Evolutionary conservation across 2,113 vertebrate species (phyloP).

Genomic region (Bubo bubo): DNA sequence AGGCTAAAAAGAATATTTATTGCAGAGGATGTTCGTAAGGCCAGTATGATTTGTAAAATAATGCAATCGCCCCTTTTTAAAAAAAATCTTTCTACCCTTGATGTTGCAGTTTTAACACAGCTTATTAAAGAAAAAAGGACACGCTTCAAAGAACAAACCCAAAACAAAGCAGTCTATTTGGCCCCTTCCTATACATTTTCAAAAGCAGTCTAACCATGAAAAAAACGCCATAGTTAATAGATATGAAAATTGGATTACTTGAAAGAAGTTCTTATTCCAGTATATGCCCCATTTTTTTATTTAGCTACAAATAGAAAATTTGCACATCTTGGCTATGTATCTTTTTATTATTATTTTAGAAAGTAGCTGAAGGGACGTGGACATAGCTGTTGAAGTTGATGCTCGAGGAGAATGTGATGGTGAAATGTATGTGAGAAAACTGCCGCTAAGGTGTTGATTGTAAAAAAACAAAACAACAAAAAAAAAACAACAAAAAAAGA

Average conservation of each 20-base stretch:
- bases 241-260: conserved; percentile 73
- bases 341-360: conserved; percentile 72
- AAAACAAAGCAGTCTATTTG: conserved; percentile 14
- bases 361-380: conserved; percentile 74
- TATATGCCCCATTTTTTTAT: conserved; percentile 29
- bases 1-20: conserved; percentile 89
- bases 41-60: conserved; percentile 83
- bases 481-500: conserved; percentile 54
- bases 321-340: conserved; percentile 79
- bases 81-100: conserved; percentile 48
- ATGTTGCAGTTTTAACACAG: conserved; percentile 46
- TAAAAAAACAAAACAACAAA: conserved; percentile 59
- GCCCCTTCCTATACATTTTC: conserved; percentile 43
- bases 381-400: conserved; percentile 73
- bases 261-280: conserved; percentile 66
- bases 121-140: conserved; percentile 45
- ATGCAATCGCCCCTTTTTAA: conserved; percentile 71
- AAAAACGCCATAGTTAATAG: conserved; percentile 68
- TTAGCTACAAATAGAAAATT: conserved; percentile 75
- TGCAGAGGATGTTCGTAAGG: conserved; percentile 81
- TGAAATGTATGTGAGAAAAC: conserved; percentile 77
- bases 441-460: conserved; percentile 86
- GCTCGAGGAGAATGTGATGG: conserved; percentile 77
- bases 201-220: conserved; percentile 41
- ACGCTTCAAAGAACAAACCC: conserved; percentile 47